Evolutionary conservation across 2,797 vertebrate genomes (phyloP), one percentile per base, ranked within the genome.

Genomic region (Epinephelus coioides): DNA sequence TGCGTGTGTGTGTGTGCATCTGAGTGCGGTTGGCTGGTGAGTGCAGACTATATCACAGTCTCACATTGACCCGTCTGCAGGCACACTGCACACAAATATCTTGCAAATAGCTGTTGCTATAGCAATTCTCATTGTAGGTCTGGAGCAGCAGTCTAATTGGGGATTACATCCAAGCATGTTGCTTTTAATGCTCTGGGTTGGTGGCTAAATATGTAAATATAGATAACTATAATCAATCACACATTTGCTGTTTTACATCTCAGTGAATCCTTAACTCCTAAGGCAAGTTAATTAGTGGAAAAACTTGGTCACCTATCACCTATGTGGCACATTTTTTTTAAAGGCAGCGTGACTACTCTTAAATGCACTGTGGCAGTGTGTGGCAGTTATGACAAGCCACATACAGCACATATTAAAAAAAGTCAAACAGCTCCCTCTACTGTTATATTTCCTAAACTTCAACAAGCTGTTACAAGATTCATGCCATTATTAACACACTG

Each of bases 21-120:
- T 55, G 25, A 66, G 49, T 57, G 70, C 72, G 67, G 40, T 51
- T 70, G 62, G 70, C 79, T 80, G 82, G 74, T 64, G 60, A 78
- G 86, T 85, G 85, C 79, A 91, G 86, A 91, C 81, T 79, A 59
- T 79, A 59, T 78, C 44, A 38, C 60, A 55, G 65, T 89, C 87
- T 89, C 78, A 84, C 63, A 89, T 67, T 88, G 83, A 89, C 80
- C 87, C 0, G 40, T 82, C 56, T 86, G 83, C 69, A 84, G 73
- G 66, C 73, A 75, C 69, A 75, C 68, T 43, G 57, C 75, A 81
- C 63, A 86, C 78, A 86, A 56, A 82, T 73, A 78, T 75, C 60
- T 30, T 60, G 77, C 43, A 79, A 54, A 82, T 25, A 63, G 34
- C 57, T 57, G 82, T 90, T 87, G 83, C 85, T 70, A 80, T 86